phyloP scores from a whole-genome alignment of 1,140 invertebrate genomes.

The Thaumatotibia leucotreta region DNA sequence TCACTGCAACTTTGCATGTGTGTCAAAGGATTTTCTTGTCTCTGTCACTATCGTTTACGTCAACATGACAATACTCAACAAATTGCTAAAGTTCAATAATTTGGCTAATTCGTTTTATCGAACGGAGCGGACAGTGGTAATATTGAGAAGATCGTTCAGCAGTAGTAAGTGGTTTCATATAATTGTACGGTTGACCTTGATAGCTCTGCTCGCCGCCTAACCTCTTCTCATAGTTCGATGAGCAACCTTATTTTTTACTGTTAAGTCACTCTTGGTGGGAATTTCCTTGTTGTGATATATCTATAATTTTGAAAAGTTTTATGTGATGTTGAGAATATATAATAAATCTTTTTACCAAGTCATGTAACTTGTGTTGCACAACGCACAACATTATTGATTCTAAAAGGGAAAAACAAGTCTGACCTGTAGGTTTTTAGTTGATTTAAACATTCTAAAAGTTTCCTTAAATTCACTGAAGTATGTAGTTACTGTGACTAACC shows the following conservation, averaged over 20 bases:
- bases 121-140: slow-evolving; percentile 36
- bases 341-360: neutral
- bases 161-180: slow-evolving; percentile 45
- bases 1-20: slow-evolving; percentile 17
- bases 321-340: neutral
- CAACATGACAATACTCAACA: slow-evolving; percentile 70
- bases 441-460: neutral
- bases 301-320: neutral
- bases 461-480: neutral
- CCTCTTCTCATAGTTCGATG: neutral
- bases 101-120: slow-evolving; percentile 41
- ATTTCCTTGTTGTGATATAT: neutral
- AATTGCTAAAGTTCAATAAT: slow-evolving; percentile 55
- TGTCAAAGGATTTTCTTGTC: slow-evolving; percentile 28
- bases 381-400: neutral
- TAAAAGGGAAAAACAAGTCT: neutral
- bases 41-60: slow-evolving; percentile 51
- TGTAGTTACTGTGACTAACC: neutral
- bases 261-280: neutral
- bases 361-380: neutral
- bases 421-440: neutral
- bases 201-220: neutral
- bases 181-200: slow-evolving; percentile 2
- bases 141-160: slow-evolving; percentile 39
- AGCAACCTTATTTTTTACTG: neutral